A percentile compares a stretch with the other conserved stretches of the same genome.
These are phyloP conservation scores for Anodontia alba DNA, from an alignment of 2,888 invertebrate species.

Conservation along the genomic window DNA sequence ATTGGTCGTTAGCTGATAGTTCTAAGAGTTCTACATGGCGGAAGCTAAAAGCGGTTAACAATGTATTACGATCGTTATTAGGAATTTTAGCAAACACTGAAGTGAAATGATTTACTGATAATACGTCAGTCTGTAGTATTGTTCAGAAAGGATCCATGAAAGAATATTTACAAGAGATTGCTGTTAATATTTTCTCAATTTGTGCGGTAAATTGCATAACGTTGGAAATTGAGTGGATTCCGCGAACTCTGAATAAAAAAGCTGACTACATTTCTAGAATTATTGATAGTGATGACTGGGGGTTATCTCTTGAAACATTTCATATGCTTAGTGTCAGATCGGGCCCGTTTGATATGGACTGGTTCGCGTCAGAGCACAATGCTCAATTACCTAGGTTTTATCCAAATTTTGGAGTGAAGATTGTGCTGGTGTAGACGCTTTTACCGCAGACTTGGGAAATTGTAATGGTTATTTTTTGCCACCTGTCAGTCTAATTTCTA, in stretches of 20 bases:
- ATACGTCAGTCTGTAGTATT: too few species aligned
- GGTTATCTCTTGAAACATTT: slow-evolving; percentile 16
- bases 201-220: slow-evolving; percentile 17
- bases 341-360: not conserved
- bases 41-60: too few species aligned
- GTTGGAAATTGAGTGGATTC: slow-evolving; percentile 36
- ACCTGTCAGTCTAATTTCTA: too few species aligned
- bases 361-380: slow-evolving; percentile 19
- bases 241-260: slow-evolving; percentile 17
- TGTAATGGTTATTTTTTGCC: too few species aligned
- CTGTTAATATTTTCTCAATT: slow-evolving; percentile 6
- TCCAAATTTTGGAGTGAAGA: slow-evolving; percentile 16
- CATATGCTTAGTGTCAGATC: slow-evolving; percentile 8
- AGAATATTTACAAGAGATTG: slow-evolving; percentile 30
- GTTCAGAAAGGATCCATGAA: slow-evolving; percentile 40
- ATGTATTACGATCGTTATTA: too few species aligned
- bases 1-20: too few species aligned
- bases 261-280: too few species aligned
- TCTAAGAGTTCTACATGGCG: too few species aligned
- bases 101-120: too few species aligned
- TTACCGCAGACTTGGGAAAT: too few species aligned
- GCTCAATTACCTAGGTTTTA: slow-evolving; percentile 17
- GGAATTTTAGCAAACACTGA: too few species aligned
- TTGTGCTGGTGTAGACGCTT: too few species aligned
- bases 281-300: slow-evolving; percentile 41